These are phyloP conservation scores for Piscicola geometra DNA, from an alignment of 2,888 invertebrate species.

Conservation along the genomic window DNA sequence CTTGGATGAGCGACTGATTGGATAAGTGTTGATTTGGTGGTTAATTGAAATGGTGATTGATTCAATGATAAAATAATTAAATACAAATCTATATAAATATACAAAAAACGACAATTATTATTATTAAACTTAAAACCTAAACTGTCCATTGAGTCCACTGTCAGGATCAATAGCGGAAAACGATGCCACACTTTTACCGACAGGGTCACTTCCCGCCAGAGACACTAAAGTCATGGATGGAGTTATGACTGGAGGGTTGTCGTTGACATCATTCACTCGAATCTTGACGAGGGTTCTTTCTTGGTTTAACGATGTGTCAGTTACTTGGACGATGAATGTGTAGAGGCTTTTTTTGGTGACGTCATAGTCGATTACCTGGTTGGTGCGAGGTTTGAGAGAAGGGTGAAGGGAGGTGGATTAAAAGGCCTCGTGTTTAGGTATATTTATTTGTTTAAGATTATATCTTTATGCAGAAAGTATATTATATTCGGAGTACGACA, in stretches of 20 bases:
- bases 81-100: too few species aligned
- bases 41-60: too few species aligned
- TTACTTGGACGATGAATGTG: conserved; percentile 36
- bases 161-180: conserved; percentile 93
- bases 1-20: conserved; percentile 37
- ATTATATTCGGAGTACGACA: too few species aligned
- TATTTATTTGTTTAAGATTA: too few species aligned
- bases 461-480: too few species aligned
- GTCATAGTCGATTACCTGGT: conserved; percentile 41
- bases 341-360: conserved; percentile 21
- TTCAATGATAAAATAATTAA: too few species aligned
- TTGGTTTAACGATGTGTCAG: conserved; percentile 29
- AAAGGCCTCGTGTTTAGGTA: too few species aligned
- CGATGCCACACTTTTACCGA: conserved; percentile 81
- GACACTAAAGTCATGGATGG: conserved; percentile 57
- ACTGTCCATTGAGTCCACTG: conserved; percentile 67
- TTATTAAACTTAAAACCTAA: too few species aligned
- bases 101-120: too few species aligned
- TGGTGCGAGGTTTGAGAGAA: too few species aligned
- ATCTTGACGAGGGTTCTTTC: conserved; percentile 34
- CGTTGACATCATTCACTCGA: conserved; percentile 79
- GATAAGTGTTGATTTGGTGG: too few species aligned
- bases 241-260: conserved; percentile 83
- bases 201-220: conserved; percentile 72
- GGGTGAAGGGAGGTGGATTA: too few species aligned